Evolutionary conservation across 2,888 invertebrate genomes (phyloP), one percentile per base, ranked within the genome.

Genomic region (Axea sp.): DNA sequence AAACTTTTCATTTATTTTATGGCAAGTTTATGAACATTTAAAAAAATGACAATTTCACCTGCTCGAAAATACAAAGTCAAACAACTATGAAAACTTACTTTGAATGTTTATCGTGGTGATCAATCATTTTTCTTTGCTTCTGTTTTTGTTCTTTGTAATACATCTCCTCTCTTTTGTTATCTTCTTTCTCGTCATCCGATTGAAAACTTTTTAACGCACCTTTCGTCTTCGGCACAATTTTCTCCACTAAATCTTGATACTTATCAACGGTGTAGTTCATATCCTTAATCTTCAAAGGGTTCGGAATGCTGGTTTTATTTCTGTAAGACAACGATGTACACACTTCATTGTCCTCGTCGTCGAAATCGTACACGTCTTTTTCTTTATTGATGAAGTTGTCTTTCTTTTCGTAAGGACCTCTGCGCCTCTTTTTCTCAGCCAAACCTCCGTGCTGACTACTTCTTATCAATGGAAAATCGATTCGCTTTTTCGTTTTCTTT

Each of bases 361-460:
- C 87, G 43, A 87, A 87, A n/a, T 87, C 87, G 33, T 87, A 87
- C 1, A 87, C 74, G 6, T 87, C 87, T 30, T 87, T 87, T 2
- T 84, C 79, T 22, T 77, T 81, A 1, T 77, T 77, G n/a, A 0
- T 22, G 1, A 11, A 11, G 1, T 75, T 77, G 6, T 77, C 75
- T 37, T 82, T 83, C 3, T 81, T 80, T 0, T 82, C 81, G 1
- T 76, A 60, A 0, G n/a, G n/a, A 4, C 68, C 79, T 0, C 82
- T 83, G 0, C 86, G 82, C 37, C 84, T 86, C 33, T 87, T 87
- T 19, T 79, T 82, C 57, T 87, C 87, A 0, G 76, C 77, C 45
- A 87, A 30, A 1, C 86, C 86, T 0, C 83, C 79, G 0, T 72
- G 76, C 7, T 81, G 81, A 15, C 77, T 80, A 9, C 81, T 84